Base-by-base conservation (phyloP, 1,140 invertebrate genomes). In the Drosophila teissieri region DNA sequence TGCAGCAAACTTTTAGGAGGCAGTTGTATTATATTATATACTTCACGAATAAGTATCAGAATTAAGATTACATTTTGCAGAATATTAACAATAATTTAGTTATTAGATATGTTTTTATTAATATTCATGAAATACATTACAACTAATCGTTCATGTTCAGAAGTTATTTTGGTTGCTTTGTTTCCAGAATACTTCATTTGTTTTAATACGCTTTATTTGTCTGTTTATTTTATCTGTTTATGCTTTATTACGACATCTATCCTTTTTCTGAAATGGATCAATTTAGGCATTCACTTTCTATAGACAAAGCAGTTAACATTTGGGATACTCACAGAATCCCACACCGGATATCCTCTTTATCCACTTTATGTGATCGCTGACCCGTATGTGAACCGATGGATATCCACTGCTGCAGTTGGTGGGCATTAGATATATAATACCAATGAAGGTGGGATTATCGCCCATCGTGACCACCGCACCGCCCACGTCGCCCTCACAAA, bases 1-100 rank as follows among this genome's bases (percentile, higher is more conserved):
- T 19, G 2, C 0, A 37, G 64, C 46, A 14, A 2, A 37, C 60
- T 68, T 68, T 68, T 52, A 19, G 64, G 64, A 10, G 5, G 4
- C 5, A 5, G 17, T 31, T 27, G 10, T 12, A 7, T 10, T 2
- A 15, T 6, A 14, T 11, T n/a, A n/a, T n/a, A n/a, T n/a, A n/a
- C n/a, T n/a, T n/a, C n/a, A n/a, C n/a, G n/a, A n/a, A n/a, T n/a
- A 5, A 31, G 7, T 31, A 31, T 2, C 27, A 1, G 6, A 31
- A 2, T 31, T 8, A 31, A 8, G 6, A 8, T 7, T 31, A 8
- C 1, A 31, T 31, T 31, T 31, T 31, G 31, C 31, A 31, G 31
- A 31, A 10, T 10, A 31, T 31, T 31, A 10, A 31, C 8, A 31
- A 31, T 10, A 0, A 31, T 31, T 31, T 24, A 24, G 22, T 24